A percentile compares a stretch with the other conserved stretches of the same genome.
phyloP scores from a whole-genome alignment of 2,797 vertebrate genomes.

The Anas georgica region DNA sequence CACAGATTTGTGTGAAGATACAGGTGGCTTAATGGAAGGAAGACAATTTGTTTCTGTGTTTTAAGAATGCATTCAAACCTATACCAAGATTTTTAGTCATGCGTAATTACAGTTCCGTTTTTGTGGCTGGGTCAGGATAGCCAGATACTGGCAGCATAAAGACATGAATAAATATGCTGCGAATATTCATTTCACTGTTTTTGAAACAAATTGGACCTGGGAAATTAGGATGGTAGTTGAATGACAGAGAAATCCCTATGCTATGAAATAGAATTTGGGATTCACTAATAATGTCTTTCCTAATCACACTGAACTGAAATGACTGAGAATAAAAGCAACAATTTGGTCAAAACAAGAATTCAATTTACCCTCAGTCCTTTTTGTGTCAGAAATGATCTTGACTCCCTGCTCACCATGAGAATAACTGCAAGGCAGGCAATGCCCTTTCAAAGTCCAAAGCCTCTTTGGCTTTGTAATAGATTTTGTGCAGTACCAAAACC shows the following conservation, averaged over 20 bases:
- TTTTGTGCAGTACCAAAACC: neutral
- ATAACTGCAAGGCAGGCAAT: neutral
- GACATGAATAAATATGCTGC: neutral
- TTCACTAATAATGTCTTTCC: neutral
- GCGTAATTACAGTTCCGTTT: neutral
- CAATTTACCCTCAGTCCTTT: neutral
- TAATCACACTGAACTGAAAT: neutral
- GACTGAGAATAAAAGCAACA: neutral
- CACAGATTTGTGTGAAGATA: neutral
- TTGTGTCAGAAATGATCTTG: neutral
- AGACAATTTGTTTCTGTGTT: neutral
- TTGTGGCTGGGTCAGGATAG: neutral
- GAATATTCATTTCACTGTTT: neutral
- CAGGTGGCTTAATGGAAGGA: neutral
- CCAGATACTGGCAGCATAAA: neutral
- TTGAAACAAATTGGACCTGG: neutral
- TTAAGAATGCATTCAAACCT: neutral
- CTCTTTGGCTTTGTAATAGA: neutral
- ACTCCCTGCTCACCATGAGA: neutral
- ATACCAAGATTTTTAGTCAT: neutral
- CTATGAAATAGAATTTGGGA: neutral
- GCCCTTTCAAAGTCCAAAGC: neutral
- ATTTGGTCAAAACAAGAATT: neutral
- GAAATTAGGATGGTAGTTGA: neutral
- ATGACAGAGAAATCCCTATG: neutral